These are phyloP conservation scores for Asteroscopus sphinx DNA, from an alignment of 2,888 invertebrate species.

Conservation along the genomic window DNA sequence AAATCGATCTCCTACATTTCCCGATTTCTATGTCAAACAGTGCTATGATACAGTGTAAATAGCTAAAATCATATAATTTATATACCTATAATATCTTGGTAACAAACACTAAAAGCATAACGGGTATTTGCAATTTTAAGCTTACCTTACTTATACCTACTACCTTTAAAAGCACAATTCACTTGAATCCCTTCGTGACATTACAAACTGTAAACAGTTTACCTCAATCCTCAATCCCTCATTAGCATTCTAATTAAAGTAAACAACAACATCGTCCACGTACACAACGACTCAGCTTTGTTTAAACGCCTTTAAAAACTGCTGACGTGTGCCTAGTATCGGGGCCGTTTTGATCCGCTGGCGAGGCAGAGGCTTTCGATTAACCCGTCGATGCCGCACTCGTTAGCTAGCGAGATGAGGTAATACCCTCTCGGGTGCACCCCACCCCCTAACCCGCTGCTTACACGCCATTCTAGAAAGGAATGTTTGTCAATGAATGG, in stretches of 20 bases:
- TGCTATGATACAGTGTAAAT: no score
- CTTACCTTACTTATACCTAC: neutral
- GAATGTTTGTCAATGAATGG: slow-evolving; percentile 7
- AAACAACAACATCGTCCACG: slow-evolving; percentile 11
- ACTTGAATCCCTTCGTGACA: neutral
- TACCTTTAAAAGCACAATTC: neutral
- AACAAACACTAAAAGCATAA: neutral
- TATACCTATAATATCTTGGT: no score
- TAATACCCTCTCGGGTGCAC: slow-evolving; percentile 29
- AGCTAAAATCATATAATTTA: no score
- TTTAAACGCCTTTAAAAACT: slow-evolving; percentile 14
- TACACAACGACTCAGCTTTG: slow-evolving; percentile 5
- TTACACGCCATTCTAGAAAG: slow-evolving; percentile 16
- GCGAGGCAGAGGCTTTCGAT: slow-evolving; percentile 19
- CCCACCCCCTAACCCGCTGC: slow-evolving; percentile 5
- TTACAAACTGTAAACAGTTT: slow-evolving; percentile 14
- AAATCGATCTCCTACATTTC: no score
- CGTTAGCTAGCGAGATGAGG: slow-evolving; percentile 57
- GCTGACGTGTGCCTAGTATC: slow-evolving; percentile 1
- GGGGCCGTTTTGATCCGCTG: slow-evolving; percentile 47
- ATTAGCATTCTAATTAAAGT: slow-evolving; percentile 20
- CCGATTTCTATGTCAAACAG: no score
- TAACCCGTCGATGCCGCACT: slow-evolving; percentile 50
- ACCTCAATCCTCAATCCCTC: neutral
- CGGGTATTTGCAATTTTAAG: neutral